Percentiles rank a stretch among this genome's conserved stretches.
Conservation (phyloP, 2,113 vertebrate genomes). For the Globicephala melas region DNA sequence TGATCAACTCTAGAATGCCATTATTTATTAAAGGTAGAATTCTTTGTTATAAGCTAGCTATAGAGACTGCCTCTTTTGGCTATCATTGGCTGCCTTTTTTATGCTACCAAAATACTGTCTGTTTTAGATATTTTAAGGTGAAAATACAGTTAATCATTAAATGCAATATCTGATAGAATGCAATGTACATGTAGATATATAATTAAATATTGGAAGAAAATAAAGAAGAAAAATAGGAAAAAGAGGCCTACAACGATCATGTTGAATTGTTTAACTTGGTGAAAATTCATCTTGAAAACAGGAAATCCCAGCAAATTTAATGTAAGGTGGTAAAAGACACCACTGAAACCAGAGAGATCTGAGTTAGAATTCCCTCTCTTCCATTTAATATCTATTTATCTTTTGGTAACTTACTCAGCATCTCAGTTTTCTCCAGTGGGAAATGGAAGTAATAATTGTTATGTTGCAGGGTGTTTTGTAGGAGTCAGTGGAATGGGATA, state of each 20-base stretch:
- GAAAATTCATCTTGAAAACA: neutral
- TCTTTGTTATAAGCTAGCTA: conserved; percentile 8
- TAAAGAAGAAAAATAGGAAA: neutral
- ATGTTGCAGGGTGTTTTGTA: neutral
- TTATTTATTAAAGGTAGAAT: neutral
- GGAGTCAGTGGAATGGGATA: neutral
- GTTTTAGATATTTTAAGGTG: neutral
- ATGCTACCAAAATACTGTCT: neutral
- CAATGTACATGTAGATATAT: neutral
- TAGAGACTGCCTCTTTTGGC: neutral
- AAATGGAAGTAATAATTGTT: neutral
- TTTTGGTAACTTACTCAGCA: neutral
- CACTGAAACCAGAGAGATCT: neutral
- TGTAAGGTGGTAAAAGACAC: neutral
- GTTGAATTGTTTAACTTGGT: neutral
- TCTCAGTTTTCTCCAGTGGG: neutral
- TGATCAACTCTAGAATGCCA: neutral
- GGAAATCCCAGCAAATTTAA: neutral
- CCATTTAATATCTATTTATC: neutral
- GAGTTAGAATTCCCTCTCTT: neutral
- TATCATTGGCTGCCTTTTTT: neutral
- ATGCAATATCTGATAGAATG: neutral
- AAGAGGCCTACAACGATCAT: neutral
- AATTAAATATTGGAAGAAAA: neutral
- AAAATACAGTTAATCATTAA: neutral